phyloP scores from a whole-genome alignment of 2,797 vertebrate species.

The Thripadectes ignobilis region DNA sequence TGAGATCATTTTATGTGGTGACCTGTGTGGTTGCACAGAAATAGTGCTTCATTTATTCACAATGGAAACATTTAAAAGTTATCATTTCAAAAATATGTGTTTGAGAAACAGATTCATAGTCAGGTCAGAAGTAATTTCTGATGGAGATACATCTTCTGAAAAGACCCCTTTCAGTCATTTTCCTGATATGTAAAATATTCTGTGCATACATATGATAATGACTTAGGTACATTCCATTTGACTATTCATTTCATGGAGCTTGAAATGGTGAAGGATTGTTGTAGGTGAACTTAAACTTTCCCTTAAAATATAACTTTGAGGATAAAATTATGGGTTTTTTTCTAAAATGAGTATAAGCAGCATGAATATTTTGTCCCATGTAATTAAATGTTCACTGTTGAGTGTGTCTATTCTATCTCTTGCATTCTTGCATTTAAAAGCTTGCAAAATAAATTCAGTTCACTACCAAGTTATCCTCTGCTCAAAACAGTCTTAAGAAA shows the following conservation, averaged over 20 bases:
- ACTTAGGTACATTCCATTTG: background rate
- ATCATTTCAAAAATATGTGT: background rate
- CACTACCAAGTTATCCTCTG: background rate
- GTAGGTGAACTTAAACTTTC: background rate
- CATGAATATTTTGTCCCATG: background rate
- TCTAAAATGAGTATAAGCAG: background rate
- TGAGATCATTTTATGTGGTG: background rate
- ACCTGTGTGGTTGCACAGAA: background rate
- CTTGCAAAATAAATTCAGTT: conserved; percentile 23
- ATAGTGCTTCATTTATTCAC: background rate
- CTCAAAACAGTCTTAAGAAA: conserved; percentile 15
- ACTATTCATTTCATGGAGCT: background rate
- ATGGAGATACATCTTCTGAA: background rate
- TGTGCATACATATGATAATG: background rate
- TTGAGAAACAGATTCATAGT: background rate
- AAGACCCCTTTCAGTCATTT: background rate
- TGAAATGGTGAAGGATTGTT: background rate
- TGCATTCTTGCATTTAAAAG: background rate
- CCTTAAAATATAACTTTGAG: background rate
- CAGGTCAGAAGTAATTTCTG: background rate
- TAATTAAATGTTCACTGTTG: background rate
- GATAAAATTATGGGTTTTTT: background rate
- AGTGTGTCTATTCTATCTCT: background rate
- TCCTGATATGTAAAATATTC: background rate
- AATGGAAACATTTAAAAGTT: background rate